Conservation (phyloP, 2,888 invertebrate species). For the Frankliniella fusca region DNA sequence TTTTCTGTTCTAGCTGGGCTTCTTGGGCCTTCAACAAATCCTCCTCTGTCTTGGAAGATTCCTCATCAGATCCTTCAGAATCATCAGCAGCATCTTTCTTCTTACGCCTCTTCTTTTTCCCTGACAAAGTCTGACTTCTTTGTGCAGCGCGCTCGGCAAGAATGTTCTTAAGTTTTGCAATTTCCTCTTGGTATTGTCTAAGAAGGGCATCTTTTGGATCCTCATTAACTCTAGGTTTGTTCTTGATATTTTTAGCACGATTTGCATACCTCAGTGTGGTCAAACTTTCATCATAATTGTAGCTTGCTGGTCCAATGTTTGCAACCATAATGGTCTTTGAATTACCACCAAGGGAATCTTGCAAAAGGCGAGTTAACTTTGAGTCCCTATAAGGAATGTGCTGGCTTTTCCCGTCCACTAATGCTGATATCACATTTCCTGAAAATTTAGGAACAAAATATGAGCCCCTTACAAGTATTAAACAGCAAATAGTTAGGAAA, state of each 20-base stretch:
- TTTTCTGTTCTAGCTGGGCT: conserved; percentile 38
- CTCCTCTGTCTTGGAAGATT: conserved; percentile 36
- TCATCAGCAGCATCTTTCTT: conserved; percentile 42
- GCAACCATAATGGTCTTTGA: conserved; percentile 99
- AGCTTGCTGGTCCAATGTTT: conserved; percentile 95
- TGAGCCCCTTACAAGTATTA: background rate
- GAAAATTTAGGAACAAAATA: background rate
- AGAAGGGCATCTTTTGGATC: conserved; percentile 98
- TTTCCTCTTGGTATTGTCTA: conserved; percentile 92
- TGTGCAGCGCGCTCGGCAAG: conserved; percentile 31
- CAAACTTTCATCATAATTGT: conserved; percentile 96
- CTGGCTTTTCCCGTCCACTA: conserved; percentile 86
- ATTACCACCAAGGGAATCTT: conserved; percentile 97
- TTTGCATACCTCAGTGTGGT: conserved; percentile 96
- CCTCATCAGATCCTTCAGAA: conserved; percentile 45
- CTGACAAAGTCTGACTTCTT: conserved; percentile 36
- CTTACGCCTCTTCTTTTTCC: conserved; percentile 43
- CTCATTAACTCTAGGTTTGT: conserved; percentile 96
- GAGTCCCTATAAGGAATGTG: conserved; percentile 98
- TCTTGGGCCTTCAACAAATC: conserved; percentile 37
- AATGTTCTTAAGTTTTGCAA: conserved; percentile 62
- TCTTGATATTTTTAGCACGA: conserved; percentile 97
- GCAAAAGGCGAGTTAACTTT: conserved; percentile 89
- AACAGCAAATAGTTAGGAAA: background rate
- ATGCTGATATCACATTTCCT: conserved; percentile 95